Percentiles rank a stretch among this genome's conserved stretches.
These are phyloP conservation scores for Coturnix japonica DNA, from an alignment of 2,113 vertebrate species.

Conservation along the genomic window DNA sequence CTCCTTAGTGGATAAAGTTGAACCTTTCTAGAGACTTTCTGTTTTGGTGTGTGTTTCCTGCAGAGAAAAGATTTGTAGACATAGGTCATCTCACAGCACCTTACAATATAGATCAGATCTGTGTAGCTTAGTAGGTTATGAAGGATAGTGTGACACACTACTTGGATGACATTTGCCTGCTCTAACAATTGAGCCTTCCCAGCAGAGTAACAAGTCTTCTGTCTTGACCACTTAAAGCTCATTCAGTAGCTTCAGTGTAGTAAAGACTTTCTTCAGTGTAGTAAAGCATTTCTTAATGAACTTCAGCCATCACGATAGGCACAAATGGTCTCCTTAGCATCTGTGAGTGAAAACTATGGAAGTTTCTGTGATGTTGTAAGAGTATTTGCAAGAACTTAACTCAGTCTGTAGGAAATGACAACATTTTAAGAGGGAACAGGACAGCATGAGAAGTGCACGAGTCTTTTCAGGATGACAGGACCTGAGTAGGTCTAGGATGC, in stretches of 20 bases:
- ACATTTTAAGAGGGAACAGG: not conserved
- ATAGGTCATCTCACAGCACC: not conserved
- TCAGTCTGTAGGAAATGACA: not conserved
- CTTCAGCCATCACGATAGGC: not conserved
- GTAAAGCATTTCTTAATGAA: not conserved
- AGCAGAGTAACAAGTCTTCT: not conserved
- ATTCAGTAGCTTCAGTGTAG: accelerated
- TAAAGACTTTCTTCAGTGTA: not conserved
- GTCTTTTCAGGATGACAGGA: not conserved
- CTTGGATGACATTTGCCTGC: not conserved
- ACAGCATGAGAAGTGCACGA: not conserved
- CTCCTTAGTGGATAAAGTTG: not conserved
- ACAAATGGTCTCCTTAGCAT: not conserved
- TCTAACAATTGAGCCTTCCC: not conserved
- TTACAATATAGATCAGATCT: not conserved
- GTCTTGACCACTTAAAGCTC: not conserved
- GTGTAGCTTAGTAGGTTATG: not conserved
- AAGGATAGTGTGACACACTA: not conserved
- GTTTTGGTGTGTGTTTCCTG: not conserved
- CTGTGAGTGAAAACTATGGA: not conserved
- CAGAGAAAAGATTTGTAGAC: not conserved
- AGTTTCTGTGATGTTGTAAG: not conserved
- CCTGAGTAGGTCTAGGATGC: not conserved
- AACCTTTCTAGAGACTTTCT: not conserved
- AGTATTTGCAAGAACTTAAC: not conserved